Base-by-base conservation (phyloP, 2,113 vertebrate species). In the Larimichthys polyactis region DNA sequence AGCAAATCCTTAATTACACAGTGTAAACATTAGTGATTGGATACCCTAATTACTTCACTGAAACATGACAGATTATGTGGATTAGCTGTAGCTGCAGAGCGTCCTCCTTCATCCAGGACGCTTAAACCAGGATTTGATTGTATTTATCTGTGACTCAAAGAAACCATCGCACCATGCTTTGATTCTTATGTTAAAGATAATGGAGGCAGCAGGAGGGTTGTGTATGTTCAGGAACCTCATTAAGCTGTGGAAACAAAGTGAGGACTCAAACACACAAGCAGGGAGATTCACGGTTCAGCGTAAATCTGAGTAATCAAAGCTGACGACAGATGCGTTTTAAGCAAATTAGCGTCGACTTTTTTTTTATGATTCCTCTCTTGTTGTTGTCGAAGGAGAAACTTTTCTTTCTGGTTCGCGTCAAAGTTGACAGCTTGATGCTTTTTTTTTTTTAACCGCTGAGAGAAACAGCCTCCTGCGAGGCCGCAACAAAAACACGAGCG, bases 1-100 rank as follows among this genome's bases (percentile, higher is more conserved):
- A 49, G 27, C 32, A 51, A 82, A 87, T 85, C 82, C 40, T 17
- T 71, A 7, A 77, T 81, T 72, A 72, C 58, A 27, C 22, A 24
- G 22, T 67, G 27, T 49, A 73, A 73, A 84, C 73, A 4, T 1
- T n/a, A 32, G 11, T 60, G 65, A 79, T 49, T 77, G 76, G 78
- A 66, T 51, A 63, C 32, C 24, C 36, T 54, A 70, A 79, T 84
- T 75, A 87, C 51, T 68, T n/a, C 82, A 71, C 19, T 32, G 49
- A 64, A 65, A 82, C 54, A 79, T 19, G 57, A 77, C 71, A 78
- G 82, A 86, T 82, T 73, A 80, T 40, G 62, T 24, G 60, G 89
- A 82, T 83, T 66, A 82, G 75, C 52, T 63, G 62, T 64, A 71
- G 36, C 73, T 32, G 55, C 74, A 5, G 58, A 72, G 44, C 5